Percentiles rank a stretch among this genome's conserved stretches.
Evolutionary conservation across 2,113 vertebrate genomes (phyloP).

Genomic region (Cynoglossus semilaevis): DNA sequence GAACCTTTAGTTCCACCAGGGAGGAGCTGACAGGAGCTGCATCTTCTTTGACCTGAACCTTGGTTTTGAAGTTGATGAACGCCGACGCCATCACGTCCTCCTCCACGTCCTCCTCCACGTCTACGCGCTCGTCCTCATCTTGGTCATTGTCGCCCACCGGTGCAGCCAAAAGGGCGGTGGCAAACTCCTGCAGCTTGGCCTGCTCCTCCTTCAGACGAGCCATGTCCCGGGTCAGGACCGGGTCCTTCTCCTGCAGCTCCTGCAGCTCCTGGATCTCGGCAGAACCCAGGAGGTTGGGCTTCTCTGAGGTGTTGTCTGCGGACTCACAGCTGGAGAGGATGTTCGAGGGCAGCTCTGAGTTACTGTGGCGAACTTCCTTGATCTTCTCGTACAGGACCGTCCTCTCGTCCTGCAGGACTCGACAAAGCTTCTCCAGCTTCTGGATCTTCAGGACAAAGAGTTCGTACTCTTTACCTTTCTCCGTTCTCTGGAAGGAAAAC

Average conservation of each 20-base stretch:
- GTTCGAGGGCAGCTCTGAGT: slow-evolving; percentile 11
- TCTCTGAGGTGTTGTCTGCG: neutral
- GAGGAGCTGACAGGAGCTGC: neutral
- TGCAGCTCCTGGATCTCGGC: slow-evolving; percentile 48
- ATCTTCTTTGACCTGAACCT: slow-evolving; percentile 17
- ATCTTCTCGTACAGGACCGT: slow-evolving; percentile 88
- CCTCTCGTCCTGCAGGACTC: slow-evolving; percentile 91
- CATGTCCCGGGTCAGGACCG: slow-evolving; percentile 64
- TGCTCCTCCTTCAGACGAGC: slow-evolving; percentile 62
- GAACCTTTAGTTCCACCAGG: neutral
- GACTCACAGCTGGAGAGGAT: neutral
- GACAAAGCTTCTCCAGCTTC: slow-evolving; percentile 89
- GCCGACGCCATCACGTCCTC: slow-evolving; percentile 44
- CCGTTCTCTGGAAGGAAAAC: slow-evolving; percentile 55
- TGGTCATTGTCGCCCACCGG: slow-evolving; percentile 12
- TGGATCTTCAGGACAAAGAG: slow-evolving; percentile 90
- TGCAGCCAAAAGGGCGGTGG: slow-evolving; percentile 71
- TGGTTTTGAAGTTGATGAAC: slow-evolving; percentile 29
- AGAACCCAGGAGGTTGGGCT: slow-evolving; percentile 24
- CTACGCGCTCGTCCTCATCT: slow-evolving; percentile 8
- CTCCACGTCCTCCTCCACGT: slow-evolving; percentile 48
- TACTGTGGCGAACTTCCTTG: slow-evolving; percentile 76
- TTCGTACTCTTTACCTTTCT: slow-evolving; percentile 85
- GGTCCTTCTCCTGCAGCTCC: slow-evolving; percentile 43
- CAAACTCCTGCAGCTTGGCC: slow-evolving; percentile 77